Evolutionary conservation across 1,140 invertebrate genomes (phyloP).

Genomic region (Zaprionus tsacasi): DNA sequence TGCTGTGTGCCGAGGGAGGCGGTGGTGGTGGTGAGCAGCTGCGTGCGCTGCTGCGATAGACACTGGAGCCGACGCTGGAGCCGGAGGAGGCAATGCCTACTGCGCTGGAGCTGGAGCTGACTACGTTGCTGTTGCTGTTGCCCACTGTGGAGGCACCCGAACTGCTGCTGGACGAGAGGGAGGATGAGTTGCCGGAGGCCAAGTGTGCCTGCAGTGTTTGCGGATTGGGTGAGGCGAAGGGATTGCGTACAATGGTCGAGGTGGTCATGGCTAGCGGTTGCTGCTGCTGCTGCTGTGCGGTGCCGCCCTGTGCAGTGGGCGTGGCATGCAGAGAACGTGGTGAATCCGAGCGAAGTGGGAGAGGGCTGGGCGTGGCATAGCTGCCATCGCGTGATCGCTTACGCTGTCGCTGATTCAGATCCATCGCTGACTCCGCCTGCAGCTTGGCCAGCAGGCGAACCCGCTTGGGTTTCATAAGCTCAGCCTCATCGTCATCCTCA

Average conservation of each 20-base stretch:
- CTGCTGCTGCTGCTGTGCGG: slow-evolving; percentile 23
- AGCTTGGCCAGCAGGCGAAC: slow-evolving; percentile 54
- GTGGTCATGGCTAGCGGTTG: slow-evolving; percentile 79
- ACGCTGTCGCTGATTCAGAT: slow-evolving; percentile 69
- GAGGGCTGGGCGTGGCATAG: slow-evolving; percentile 85
- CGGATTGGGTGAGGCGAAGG: slow-evolving; percentile 78
- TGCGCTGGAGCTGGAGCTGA: slow-evolving; percentile 23
- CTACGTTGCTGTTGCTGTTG: slow-evolving; percentile 16
- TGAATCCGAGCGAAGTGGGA: slow-evolving; percentile 77
- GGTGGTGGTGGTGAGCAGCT: slow-evolving; percentile 54
- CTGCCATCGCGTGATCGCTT: slow-evolving; percentile 78
- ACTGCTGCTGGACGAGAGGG: slow-evolving; percentile 20
- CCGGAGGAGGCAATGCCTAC: slow-evolving; percentile 2
- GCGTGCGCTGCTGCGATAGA: slow-evolving; percentile 42
- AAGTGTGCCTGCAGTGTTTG: slow-evolving; percentile 41
- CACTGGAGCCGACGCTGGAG: not conserved
- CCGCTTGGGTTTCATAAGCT: slow-evolving; percentile 71
- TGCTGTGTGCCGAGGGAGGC: slow-evolving; percentile 51
- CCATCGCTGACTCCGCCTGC: slow-evolving; percentile 49
- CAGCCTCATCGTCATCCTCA: slow-evolving; percentile 57
- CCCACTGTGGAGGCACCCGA: slow-evolving; percentile 23
- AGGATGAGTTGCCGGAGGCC: slow-evolving; percentile 15
- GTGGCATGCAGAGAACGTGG: slow-evolving; percentile 19
- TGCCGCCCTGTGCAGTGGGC: slow-evolving; percentile 5
- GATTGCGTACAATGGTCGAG: slow-evolving; percentile 79